Conservation (phyloP, 2,888 invertebrate species). For the Helicoverpa assulta region DNA sequence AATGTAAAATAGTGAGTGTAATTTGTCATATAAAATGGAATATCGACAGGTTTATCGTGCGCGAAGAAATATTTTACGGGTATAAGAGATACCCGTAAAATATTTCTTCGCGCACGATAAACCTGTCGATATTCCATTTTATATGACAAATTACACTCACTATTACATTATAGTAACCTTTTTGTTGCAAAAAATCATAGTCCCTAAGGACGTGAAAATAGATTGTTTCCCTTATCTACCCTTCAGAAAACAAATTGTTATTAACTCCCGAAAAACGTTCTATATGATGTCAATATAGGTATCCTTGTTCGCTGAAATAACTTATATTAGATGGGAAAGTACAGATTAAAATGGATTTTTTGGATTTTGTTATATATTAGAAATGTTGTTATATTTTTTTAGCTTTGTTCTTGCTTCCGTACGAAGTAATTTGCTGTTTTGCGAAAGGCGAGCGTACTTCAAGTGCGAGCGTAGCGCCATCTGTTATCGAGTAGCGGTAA, state of each 20-base stretch:
- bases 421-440: constrained; percentile 17
- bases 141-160: constrained; percentile 18
- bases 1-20: constrained; percentile 24
- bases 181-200: constrained; percentile 28
- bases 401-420: constrained; percentile 4
- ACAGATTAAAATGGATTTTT: constrained; percentile 31
- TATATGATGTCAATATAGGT: constrained; percentile 41
- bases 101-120: constrained; percentile 14
- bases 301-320: constrained; percentile 26
- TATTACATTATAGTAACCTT: constrained; percentile 19
- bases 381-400: constrained; percentile 52
- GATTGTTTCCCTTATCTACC: constrained; percentile 24
- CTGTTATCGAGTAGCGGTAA: constrained; percentile 76
- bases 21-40: constrained; percentile 28
- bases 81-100: constrained; percentile 10
- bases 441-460: constrained; percentile 12
- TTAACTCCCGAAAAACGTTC: constrained; percentile 55
- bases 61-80: constrained; percentile 15
- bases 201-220: constrained; percentile 29
- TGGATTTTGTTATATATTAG: constrained; percentile 51
- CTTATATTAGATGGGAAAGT: constrained; percentile 44
- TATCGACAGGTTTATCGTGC: constrained; percentile 11
- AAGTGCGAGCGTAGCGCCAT: constrained; percentile 73
- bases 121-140: constrained; percentile 23
- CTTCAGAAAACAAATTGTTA: constrained; percentile 50